Evolutionary conservation across 2,797 vertebrate genomes (phyloP).

Genomic region (Hapalemur alaotrensis): DNA sequence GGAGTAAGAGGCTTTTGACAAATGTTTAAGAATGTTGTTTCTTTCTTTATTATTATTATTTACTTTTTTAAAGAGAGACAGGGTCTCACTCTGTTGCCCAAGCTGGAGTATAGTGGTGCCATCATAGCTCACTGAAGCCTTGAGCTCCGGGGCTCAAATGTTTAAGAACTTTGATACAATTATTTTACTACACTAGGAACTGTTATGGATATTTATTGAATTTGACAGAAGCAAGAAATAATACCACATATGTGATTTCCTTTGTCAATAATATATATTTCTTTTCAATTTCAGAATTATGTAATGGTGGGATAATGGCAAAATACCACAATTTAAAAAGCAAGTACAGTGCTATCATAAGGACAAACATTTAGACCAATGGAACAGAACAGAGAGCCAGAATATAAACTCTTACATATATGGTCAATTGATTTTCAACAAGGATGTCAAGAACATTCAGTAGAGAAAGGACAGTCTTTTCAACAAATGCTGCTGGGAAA

Average conservation of each 20-base stretch:
- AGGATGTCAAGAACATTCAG: neutral
- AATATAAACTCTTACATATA: neutral
- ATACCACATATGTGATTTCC: neutral
- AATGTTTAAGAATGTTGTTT: neutral
- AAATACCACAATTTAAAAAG: neutral
- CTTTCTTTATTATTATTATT: neutral
- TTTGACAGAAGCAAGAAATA: neutral
- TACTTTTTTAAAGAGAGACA: neutral
- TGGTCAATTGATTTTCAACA: neutral
- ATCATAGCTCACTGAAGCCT: neutral
- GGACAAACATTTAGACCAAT: neutral
- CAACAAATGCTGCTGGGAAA: neutral
- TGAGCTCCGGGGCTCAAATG: neutral
- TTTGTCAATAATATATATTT: slow-evolving; percentile 1
- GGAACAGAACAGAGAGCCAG: neutral
- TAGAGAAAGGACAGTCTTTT: neutral
- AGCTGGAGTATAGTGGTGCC: neutral
- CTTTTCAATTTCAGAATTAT: neutral
- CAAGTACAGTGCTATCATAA: neutral
- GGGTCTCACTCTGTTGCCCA: neutral
- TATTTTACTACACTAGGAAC: neutral
- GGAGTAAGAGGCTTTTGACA: neutral
- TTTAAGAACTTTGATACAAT: neutral
- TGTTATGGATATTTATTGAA: neutral
- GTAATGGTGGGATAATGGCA: neutral